Evolutionary conservation across 1,140 invertebrate genomes (phyloP), one percentile per base, ranked within the genome.

Genomic region (Panagrolaimus sp.): DNA sequence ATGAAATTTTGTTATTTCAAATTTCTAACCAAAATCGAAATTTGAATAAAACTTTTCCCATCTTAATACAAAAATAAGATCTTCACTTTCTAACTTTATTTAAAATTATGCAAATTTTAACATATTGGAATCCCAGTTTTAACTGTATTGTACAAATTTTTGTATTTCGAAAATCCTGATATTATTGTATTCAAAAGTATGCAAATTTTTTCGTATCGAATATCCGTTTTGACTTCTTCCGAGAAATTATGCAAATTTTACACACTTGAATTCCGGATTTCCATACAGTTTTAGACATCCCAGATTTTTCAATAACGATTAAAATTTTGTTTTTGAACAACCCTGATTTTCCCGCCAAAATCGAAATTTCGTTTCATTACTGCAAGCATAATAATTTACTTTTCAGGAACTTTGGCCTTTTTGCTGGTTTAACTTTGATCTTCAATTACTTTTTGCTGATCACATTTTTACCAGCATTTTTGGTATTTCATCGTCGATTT

Each of bases 351-450:
- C 48, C n/a, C 48, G 48, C 9, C 9, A 52, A 47, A 4, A 52
- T n/a, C 26, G 48, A n/a, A n/a, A 38, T 38, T 38, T 4, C 7
- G 32, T 58, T 58, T 26, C 4, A 4, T 26, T 58, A 5, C 47
- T 15, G 17, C 1, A 24, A 21, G 12, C 0, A 4, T 58, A n/a
- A 21, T 38, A 1, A 21, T 17, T 3, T 32, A 15, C 7, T 75
- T 63, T 76, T 65, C 66, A 81, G 79, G 44, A 73, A 71, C 43
- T 82, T 82, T 52, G 80, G 82, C 10, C 62, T 82, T 21, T 82
- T 83, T 64, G 82, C 80, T 44, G 80, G 82, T 12, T 63, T 78
- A 26, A 83, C 82, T 15, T 48, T 83, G 28, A 69, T 83, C 45
- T 52, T 74, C 63, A 82, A 82, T 67, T 82, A 83, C 46, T 62